A percentile compares a stretch with the other conserved stretches of the same genome.
These are phyloP conservation scores for Astur gentilis DNA, from an alignment of 2,113 vertebrate genomes.

Conservation along the genomic window DNA sequence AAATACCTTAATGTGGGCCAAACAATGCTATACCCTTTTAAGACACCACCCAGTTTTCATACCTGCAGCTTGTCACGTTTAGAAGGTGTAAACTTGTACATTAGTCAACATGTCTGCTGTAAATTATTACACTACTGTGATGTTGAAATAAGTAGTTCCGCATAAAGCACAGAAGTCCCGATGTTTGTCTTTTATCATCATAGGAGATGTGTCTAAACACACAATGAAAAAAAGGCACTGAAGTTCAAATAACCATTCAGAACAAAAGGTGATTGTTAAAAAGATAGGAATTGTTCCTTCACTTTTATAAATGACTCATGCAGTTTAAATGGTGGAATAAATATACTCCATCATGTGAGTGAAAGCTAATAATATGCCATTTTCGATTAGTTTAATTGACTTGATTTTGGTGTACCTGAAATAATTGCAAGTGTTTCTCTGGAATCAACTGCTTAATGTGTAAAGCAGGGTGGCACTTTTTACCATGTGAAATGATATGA, in stretches of 20 bases:
- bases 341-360: neutral
- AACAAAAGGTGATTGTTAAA: neutral
- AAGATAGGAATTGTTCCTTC: neutral
- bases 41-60: neutral
- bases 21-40: neutral
- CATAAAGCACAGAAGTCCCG: neutral
- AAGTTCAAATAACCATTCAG: neutral
- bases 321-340: neutral
- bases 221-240: neutral
- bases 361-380: neutral
- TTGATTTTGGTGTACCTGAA: neutral
- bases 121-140: neutral
- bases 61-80: slow-evolving; percentile 13
- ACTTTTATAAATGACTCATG: neutral
- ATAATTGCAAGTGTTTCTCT: neutral
- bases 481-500: neutral
- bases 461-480: neutral
- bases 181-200: neutral
- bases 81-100: neutral
- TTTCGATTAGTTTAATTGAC: neutral
- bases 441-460: neutral
- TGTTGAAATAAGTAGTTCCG: neutral
- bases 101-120: neutral
- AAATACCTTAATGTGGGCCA: neutral
- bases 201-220: neutral